A percentile compares a stretch with the other conserved stretches of the same genome.
These are phyloP conservation scores for Parapsyche elsis DNA, from an alignment of 1,140 invertebrate species.

Conservation along the genomic window DNA sequence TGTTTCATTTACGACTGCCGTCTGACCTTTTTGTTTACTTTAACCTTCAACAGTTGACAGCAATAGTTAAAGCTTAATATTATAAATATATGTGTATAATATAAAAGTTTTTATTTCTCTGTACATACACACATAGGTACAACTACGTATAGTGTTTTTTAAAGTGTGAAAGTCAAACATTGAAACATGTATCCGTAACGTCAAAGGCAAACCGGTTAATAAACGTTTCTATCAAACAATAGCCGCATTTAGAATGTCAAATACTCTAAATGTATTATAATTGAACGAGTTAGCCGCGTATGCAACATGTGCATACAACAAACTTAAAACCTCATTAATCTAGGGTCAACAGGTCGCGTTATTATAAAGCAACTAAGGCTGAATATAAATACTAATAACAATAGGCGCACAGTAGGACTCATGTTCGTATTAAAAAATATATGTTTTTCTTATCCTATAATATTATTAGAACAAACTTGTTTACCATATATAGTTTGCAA, in stretches of 20 bases:
- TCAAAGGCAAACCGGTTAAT: constrained; percentile 8
- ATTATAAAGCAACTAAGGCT: not conserved
- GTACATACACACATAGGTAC: not conserved
- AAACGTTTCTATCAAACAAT: constrained; percentile 10
- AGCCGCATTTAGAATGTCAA: constrained; percentile 10
- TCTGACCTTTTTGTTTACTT: constrained; percentile 5
- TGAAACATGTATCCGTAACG: not conserved
- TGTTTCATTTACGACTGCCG: not conserved
- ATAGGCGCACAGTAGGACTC: not conserved
- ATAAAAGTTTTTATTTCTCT: no score
- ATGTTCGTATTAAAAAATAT: not conserved
- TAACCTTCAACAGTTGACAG: constrained; percentile 19
- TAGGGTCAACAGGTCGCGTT: constrained; percentile 13
- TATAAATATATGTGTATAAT: no score
- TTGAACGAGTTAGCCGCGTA: not conserved
- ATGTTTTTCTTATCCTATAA: no score
- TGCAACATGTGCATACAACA: not conserved
- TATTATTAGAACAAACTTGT: no score
- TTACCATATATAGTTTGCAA: no score
- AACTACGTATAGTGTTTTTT: not conserved
- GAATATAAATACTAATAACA: not conserved
- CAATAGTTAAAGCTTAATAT: not conserved
- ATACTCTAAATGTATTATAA: constrained; percentile 1
- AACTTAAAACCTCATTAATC: not conserved
- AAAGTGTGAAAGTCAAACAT: not conserved